phyloP scores from a whole-genome alignment of 2,888 invertebrate species.

The Corythucha ciliata region DNA sequence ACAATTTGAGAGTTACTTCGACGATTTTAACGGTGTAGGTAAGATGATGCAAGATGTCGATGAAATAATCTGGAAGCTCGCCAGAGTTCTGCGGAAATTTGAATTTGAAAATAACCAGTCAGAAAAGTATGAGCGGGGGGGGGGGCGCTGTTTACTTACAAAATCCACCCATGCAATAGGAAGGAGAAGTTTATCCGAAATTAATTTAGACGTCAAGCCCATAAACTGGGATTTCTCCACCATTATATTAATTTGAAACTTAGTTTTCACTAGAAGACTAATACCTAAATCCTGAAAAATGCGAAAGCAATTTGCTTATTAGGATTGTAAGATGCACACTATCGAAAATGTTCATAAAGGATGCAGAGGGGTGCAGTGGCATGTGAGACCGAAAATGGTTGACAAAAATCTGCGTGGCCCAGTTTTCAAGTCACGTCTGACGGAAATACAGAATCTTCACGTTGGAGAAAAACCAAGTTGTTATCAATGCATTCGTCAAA shows the following conservation, averaged over 20 bases:
- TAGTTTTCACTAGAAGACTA: constrained; percentile 19
- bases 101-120: too few relatives aligned
- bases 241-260: constrained; percentile 26
- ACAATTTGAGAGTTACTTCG: constrained; percentile 25
- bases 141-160: constrained; percentile 19
- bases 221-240: constrained; percentile 22
- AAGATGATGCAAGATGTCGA: constrained; percentile 25
- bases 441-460: too few relatives aligned
- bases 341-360: too few relatives aligned
- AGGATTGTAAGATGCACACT: too few relatives aligned
- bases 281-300: constrained; percentile 26
- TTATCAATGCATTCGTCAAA: too few relatives aligned
- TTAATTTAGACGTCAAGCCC: constrained; percentile 17
- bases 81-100: constrained; percentile 30
- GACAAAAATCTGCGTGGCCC: too few relatives aligned
- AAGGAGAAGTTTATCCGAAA: constrained; percentile 21
- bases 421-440: too few relatives aligned
- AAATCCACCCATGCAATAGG: constrained; percentile 28
- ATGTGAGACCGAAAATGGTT: too few relatives aligned
- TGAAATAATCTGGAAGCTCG: constrained; percentile 24
- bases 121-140: too few relatives aligned
- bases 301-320: too few relatives aligned
- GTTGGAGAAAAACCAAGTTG: too few relatives aligned
- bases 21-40: constrained; percentile 26
- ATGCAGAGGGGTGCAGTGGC: too few relatives aligned